Base-by-base conservation (phyloP, 2,113 vertebrate species). In the Paracanthobrama guichenoti region DNA sequence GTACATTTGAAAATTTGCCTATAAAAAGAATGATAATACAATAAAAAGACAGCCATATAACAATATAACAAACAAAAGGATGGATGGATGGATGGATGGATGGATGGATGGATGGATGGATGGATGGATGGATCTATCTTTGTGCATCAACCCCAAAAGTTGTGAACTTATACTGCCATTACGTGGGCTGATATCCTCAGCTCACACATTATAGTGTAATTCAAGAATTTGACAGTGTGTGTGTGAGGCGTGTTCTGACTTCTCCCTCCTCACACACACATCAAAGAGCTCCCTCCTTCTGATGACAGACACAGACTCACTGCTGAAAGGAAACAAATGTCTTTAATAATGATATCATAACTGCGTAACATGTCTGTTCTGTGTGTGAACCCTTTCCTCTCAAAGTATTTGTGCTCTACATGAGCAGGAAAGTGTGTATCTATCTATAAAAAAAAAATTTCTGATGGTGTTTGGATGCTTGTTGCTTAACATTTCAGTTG, bases 231-330 rank as follows among this genome's bases (percentile, higher is more conserved):
- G 31, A 42, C n/a, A 22, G 48, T 59, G n/a, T 60, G n/a, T 60
- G 73, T 76, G 72, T 55, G 73, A 28, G 46, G 46, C 50, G 12
- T 28, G 46, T 76, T 53, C 20, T 82, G 22, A 73, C 18, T 12
- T 46, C 2, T 48, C 7, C 50, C 16, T 73, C 10, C 50, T 11
- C 42, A 35, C 20, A 73, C n/a, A 60, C 88, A 87, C 84, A 75
- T 79, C 87, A 83, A 83, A 83, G 80, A 64, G n/a, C n/a, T 59
- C 4, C 44, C 7, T 31, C n/a, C 22, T 62, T 26, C 26, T 53
- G n/a, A 62, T 67, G 82, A 53, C 31, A 26, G 39, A 12, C 44
- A 42, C 24, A 44, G 16, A 26, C 67, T 71, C 46, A 14, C 20
- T 42, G 50, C 55, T 71, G 24, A 59, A 62, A 83, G 50, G 24